Evolutionary conservation across 2,113 vertebrate genomes (phyloP), one percentile per base, ranked within the genome.

Genomic region (Etheostoma cragini): DNA sequence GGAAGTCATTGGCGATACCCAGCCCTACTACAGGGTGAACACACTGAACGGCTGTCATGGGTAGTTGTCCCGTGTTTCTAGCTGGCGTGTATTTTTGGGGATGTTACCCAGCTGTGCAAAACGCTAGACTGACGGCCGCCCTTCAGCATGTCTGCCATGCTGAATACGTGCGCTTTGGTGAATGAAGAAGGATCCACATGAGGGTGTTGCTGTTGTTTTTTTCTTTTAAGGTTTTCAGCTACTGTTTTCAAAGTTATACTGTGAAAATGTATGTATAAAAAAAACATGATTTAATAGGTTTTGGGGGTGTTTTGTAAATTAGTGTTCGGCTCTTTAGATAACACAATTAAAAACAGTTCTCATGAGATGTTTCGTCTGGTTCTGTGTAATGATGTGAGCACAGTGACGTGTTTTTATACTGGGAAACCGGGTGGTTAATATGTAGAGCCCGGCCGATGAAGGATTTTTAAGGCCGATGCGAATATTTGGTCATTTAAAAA

Each of bases 341-440:
- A 81, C 66, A 78, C 63, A 57, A 87, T 73, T 76, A 90, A 92
- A 92, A 88, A 88, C 42, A 42, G 3, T 69, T 83, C 30, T 76
- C 65, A 70, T 8, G 3, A 49, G 5, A 14, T 24, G 8, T n/a
- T 42, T 38, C 61, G 50, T 81, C 49, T 72, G 19, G 15, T 68
- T 73, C 7, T 58, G 75, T 22, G n/a, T 72, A 8, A 24, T 21
- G 12, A 30, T 70, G 35, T 47, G 4, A 46, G 8, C 14, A 8
- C 1, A 50, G 7, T 45, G 13, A n/a, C 0, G 2, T 38, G 2
- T 26, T 60, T 42, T 49, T 14, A 21, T 11, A 19, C 26, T 6
- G 17, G 26, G 10, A 4, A 61, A 35, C 11, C 33, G 6, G 16
- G 11, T 24, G 22, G 35, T 54, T 19, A 17, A 19, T 50, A 19